A percentile compares a stretch with the other conserved stretches of the same genome.
Conservation (phyloP, 2,113 vertebrate genomes). For the Carassius gibelio region DNA sequence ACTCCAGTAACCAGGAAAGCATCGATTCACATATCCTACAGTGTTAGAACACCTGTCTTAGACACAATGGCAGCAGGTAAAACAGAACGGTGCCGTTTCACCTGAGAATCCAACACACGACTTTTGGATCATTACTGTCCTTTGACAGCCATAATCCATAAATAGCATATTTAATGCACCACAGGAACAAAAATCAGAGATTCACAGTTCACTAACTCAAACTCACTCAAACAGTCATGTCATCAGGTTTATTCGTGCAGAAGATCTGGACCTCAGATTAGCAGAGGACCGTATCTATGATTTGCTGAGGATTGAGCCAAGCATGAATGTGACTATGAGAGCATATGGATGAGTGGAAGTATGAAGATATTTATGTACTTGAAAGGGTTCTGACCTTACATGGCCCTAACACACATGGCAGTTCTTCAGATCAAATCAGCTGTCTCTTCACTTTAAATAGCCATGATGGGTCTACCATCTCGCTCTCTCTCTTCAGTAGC, state of each 20-base stretch:
- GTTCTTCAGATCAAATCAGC: not conserved
- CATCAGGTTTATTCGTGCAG: not conserved
- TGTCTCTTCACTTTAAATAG: not conserved
- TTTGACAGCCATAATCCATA: conserved; percentile 3
- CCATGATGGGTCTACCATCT: not conserved
- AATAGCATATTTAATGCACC: conserved; percentile 6
- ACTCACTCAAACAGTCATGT: conserved; percentile 12
- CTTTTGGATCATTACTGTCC: not conserved
- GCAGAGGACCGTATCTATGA: not conserved
- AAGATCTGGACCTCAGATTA: conserved; percentile 28
- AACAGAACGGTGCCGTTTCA: not conserved
- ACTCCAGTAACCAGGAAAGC: not conserved
- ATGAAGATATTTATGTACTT: not conserved
- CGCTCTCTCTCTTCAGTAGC: not conserved
- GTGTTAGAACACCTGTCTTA: not conserved
- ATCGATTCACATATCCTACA: not conserved
- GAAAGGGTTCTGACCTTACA: not conserved
- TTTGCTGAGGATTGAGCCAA: not conserved
- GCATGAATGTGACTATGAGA: conserved; percentile 1
- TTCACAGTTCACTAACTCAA: not conserved
- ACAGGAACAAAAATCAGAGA: not conserved
- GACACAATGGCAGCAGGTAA: conserved; percentile 13
- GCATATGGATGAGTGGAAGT: not conserved
- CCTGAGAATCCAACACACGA: not conserved
- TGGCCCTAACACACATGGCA: not conserved